phyloP scores from a whole-genome alignment of 1,140 invertebrate genomes.

The Aricia agestis region DNA sequence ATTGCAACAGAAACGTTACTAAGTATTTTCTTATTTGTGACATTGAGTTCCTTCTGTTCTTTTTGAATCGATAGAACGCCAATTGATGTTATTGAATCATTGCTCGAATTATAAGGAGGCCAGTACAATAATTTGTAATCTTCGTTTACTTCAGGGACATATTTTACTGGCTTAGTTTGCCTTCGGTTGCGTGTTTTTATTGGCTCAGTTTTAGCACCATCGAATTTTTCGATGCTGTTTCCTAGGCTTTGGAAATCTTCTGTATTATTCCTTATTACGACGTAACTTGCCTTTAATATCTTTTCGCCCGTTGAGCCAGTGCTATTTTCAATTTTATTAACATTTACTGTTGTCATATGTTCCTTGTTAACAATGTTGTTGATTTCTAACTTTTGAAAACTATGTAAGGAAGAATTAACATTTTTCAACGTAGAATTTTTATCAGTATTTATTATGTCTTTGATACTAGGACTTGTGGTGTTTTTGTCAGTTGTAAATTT shows the following conservation, averaged over 20 bases:
- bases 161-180: conserved; percentile 23
- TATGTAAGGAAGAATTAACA: background rate
- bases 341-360: conserved; percentile 18
- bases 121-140: conserved; percentile 55
- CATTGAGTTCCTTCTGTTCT: conserved; percentile 51
- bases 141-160: background rate
- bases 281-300: conserved; percentile 39
- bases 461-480: background rate
- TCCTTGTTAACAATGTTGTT: conserved; percentile 15
- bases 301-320: conserved; percentile 38
- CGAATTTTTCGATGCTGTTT: conserved; percentile 56
- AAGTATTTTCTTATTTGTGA: conserved; percentile 43
- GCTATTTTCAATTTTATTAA: conserved; percentile 34
- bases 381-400: conserved; percentile 16
- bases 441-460: background rate
- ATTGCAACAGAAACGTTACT: conserved; percentile 45
- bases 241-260: conserved; percentile 44
- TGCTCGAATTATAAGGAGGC: conserved; percentile 31
- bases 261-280: conserved; percentile 32
- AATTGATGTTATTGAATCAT: background rate
- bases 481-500: conserved; percentile 12
- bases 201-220: background rate
- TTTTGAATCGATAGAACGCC: conserved; percentile 27
- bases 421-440: conserved; percentile 13
- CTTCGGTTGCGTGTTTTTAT: conserved; percentile 28